A percentile compares a stretch with the other conserved stretches of the same genome.
Evolutionary conservation across 2,888 invertebrate species (phyloP).

Genomic region (Xestobium rufovillosum): DNA sequence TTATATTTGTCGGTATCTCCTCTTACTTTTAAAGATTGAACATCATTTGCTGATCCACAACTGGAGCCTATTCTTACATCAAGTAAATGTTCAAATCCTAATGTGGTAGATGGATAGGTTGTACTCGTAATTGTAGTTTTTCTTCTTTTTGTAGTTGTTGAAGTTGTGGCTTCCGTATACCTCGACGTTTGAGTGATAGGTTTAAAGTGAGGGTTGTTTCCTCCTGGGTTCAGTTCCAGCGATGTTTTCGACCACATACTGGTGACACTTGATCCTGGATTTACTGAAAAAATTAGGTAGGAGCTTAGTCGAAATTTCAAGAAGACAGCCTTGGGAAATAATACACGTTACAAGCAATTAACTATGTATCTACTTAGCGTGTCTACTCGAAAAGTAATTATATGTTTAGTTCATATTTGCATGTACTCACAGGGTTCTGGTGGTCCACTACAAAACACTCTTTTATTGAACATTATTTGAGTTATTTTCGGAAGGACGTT

Average conservation of each 20-base stretch:
- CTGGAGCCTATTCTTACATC: background rate
- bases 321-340: too few relatives aligned
- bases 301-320: background rate
- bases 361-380: too few relatives aligned
- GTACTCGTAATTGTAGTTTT: too few relatives aligned
- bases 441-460: slow-evolving; percentile 29
- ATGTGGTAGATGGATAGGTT: too few relatives aligned
- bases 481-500: slow-evolving; percentile 32
- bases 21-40: slow-evolving; percentile 28
- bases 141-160: background rate
- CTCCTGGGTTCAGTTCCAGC: slow-evolving; percentile 3
- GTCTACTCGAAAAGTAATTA: too few relatives aligned
- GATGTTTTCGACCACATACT: background rate
- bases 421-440: slow-evolving; percentile 28
- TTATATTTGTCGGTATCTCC: slow-evolving; percentile 26
- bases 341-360: too few relatives aligned
- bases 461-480: slow-evolving; percentile 28
- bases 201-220: background rate
- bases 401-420: background rate
- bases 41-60: slow-evolving; percentile 27
- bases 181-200: background rate
- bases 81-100: too few relatives aligned
- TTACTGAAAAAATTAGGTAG: background rate
- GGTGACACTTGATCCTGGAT: background rate
- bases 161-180: background rate